A percentile compares a stretch with the other conserved stretches of the same genome.
These are phyloP conservation scores for Tubulanus polymorphus DNA, from an alignment of 2,888 invertebrate species.

Conservation along the genomic window DNA sequence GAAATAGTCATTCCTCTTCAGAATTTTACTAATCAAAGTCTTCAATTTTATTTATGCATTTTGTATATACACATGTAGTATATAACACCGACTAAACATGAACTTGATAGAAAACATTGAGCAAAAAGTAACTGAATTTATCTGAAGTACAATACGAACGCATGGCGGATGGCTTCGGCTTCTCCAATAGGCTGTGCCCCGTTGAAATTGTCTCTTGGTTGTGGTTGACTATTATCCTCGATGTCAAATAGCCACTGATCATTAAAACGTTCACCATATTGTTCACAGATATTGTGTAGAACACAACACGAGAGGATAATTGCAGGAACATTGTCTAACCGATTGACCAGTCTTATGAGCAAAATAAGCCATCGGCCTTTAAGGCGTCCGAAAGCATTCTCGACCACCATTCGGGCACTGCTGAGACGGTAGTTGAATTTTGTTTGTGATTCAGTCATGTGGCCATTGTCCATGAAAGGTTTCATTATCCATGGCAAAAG, in stretches of 20 bases:
- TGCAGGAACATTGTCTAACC: conserved; percentile 2
- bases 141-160: too few relatives aligned
- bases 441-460: neutral
- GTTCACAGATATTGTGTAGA: conserved; percentile 15
- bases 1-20: too few relatives aligned
- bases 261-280: conserved; percentile 4
- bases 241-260: neutral
- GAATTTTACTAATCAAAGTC: too few relatives aligned
- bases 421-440: conserved; percentile 12
- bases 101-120: too few relatives aligned
- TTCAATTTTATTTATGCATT: too few relatives aligned
- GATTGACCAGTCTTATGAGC: conserved; percentile 3
- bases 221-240: neutral
- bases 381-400: conserved; percentile 9
- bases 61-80: too few relatives aligned
- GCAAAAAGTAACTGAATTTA: too few relatives aligned
- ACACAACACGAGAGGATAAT: conserved; percentile 5
- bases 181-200: too few relatives aligned
- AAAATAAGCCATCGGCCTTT: conserved; percentile 9
- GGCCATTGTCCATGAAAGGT: neutral
- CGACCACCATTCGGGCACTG: conserved; percentile 7
- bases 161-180: too few relatives aligned
- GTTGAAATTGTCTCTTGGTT: too few relatives aligned
- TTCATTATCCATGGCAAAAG: conserved; percentile 8
- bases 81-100: too few relatives aligned